Conservation (phyloP, 2,797 vertebrate genomes). For the Clarias laeviceps region DNA sequence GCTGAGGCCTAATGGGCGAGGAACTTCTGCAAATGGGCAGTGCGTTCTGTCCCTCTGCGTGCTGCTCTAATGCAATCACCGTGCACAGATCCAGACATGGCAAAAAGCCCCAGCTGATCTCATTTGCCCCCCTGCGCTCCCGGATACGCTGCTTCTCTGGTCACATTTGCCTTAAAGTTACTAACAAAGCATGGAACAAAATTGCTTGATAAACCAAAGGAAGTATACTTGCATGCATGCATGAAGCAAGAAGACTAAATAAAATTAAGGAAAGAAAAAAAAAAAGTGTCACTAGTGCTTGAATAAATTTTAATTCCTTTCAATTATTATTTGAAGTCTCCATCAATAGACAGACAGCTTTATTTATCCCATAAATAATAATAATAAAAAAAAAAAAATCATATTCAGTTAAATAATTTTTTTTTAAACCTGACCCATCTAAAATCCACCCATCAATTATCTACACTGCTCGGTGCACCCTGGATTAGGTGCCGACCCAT, state of each 20-base stretch:
- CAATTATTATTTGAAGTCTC: not conserved
- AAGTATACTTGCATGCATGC: not conserved
- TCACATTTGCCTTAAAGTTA: conserved; percentile 12
- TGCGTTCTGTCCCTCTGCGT: conserved; percentile 19
- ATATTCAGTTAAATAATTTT: not conserved
- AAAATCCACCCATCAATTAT: no score
- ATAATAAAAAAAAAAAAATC: not conserved
- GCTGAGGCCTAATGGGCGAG: conserved; percentile 63
- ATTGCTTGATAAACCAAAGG: not conserved
- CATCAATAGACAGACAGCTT: not conserved
- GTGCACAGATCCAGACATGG: conserved; percentile 57
- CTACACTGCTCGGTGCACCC: no score
- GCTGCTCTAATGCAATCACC: conserved; percentile 68
- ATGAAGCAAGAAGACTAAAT: not conserved
- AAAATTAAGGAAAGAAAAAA: not conserved
- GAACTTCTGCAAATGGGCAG: conserved; percentile 53
- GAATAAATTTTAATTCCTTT: not conserved
- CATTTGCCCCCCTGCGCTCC: conserved; percentile 41
- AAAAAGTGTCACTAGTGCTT: not conserved
- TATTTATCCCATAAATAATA: not conserved
- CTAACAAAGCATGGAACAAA: not conserved
- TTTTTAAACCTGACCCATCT: no score
- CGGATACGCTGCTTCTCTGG: not conserved
- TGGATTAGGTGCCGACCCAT: no score
- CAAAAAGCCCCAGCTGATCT: conserved; percentile 61